These are phyloP conservation scores for Lates calcarifer DNA, from an alignment of 2,113 vertebrate species.

Conservation along the genomic window DNA sequence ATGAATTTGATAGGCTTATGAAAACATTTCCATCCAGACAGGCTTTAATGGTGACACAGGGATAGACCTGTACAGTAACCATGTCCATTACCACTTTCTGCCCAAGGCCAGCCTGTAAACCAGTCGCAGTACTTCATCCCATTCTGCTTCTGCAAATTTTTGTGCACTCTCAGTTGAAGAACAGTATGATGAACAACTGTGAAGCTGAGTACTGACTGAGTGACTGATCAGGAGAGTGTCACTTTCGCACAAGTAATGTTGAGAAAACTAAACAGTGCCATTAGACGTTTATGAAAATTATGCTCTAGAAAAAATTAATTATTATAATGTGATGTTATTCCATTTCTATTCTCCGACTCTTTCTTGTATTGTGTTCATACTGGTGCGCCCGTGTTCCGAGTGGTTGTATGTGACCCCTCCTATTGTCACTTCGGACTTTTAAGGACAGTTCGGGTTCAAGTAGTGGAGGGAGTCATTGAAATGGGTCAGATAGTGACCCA, in stretches of 20 bases:
- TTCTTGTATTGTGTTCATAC: neutral
- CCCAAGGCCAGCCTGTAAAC: conserved; percentile 63
- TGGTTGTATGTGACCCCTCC: conserved; percentile 46
- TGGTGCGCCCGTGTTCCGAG: conserved; percentile 19
- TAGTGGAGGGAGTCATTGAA: conserved; percentile 75
- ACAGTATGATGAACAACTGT: conserved; percentile 21
- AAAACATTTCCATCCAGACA: conserved; percentile 79
- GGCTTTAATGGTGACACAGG: conserved; percentile 60
- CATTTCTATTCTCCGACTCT: conserved; percentile 1
- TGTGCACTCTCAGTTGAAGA: conserved; percentile 12
- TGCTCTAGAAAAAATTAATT: neutral
- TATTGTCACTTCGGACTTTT: conserved; percentile 51
- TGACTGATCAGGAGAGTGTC: conserved; percentile 19
- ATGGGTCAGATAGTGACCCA: conserved; percentile 82
- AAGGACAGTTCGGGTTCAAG: conserved; percentile 62
- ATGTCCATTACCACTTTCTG: conserved; percentile 51
- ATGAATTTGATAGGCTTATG: conserved; percentile 82
- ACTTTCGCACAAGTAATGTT: neutral
- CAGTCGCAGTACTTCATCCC: conserved; percentile 36
- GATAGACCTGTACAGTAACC: conserved; percentile 57
- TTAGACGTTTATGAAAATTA: neutral
- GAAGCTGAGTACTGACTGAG: conserved; percentile 13
- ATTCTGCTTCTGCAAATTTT: conserved; percentile 42
- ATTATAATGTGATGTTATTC: neutral
- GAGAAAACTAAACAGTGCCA: neutral